Evolutionary conservation across 2,113 vertebrate genomes (phyloP).

Genomic region (Puntigrus tetrazona): DNA sequence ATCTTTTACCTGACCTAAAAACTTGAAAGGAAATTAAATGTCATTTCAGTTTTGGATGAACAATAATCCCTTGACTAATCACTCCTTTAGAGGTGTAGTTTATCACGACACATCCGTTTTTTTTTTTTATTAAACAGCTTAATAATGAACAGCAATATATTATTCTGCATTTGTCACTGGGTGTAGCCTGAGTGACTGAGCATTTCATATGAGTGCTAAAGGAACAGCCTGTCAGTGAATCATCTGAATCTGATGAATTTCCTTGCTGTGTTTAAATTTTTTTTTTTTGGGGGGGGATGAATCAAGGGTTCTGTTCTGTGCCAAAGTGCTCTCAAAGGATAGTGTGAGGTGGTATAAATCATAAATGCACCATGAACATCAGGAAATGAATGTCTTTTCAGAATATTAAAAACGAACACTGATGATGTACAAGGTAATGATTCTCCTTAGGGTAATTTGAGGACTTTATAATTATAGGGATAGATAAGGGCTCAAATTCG

Average conservation of each 20-base stretch:
- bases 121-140: neutral
- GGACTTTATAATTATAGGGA: slow-evolving; percentile 4
- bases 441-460: slow-evolving; percentile 10
- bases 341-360: slow-evolving; percentile 52
- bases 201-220: neutral
- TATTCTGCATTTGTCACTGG: slow-evolving; percentile 6
- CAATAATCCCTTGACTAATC: neutral
- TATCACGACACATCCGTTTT: neutral
- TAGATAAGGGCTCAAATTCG: neutral
- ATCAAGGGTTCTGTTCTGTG: slow-evolving; percentile 37
- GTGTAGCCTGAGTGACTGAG: slow-evolving; percentile 11
- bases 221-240: neutral
- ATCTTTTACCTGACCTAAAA: neutral
- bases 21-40: slow-evolving; percentile 13
- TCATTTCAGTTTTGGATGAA: neutral
- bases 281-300: neutral
- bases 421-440: slow-evolving; percentile 26
- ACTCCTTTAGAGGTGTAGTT: neutral
- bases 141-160: slow-evolving; percentile 9
- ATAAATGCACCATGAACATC: slow-evolving; percentile 66
- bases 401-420: slow-evolving; percentile 9
- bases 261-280: neutral
- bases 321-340: slow-evolving; percentile 62
- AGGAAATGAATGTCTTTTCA: slow-evolving; percentile 31
- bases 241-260: neutral